phyloP scores from a whole-genome alignment of 35 echinoderm and acorn worm species.

The Heliocidaris tuberculata region DNA sequence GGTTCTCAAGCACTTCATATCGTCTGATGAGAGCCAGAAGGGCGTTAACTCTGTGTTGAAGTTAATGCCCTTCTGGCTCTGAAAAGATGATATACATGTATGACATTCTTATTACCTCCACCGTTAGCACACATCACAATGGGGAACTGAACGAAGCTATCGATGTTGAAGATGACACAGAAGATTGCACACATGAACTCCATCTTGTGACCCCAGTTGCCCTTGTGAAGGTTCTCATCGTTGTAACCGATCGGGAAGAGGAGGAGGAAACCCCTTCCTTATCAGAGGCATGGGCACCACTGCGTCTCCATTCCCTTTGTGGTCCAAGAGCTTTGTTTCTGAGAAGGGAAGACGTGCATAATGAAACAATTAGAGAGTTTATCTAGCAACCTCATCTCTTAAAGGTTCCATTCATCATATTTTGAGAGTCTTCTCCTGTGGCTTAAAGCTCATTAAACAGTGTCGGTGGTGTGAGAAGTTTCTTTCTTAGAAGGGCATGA shows the following conservation, averaged over 20 bases:
- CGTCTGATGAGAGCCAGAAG: too few relatives aligned
- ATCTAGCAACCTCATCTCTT: neutral
- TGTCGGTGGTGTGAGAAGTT: too few relatives aligned
- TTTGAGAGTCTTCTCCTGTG: neutral
- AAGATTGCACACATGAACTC: slow-evolving; percentile 59
- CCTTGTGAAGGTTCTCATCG: slow-evolving; percentile 61
- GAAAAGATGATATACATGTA: too few relatives aligned
- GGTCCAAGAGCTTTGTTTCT: slow-evolving; percentile 44
- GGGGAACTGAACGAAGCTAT: slow-evolving; percentile 43
- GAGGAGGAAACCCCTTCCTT: slow-evolving; percentile 44
- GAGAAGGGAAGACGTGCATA: neutral
- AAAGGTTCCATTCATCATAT: neutral
- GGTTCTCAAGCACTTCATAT: neutral
- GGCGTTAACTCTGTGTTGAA: too few relatives aligned
- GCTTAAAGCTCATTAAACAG: too few relatives aligned
- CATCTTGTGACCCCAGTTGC: slow-evolving; percentile 67
- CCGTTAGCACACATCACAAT: slow-evolving; percentile 39
- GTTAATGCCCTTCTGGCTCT: too few relatives aligned
- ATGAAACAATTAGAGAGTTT: neutral
- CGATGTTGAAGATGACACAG: slow-evolving; percentile 39
- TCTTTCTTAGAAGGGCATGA: too few relatives aligned
- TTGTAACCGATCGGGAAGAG: slow-evolving; percentile 57
- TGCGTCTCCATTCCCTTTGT: neutral
- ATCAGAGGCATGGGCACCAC: neutral
- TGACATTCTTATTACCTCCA: slow-evolving; percentile 41